Base-by-base conservation (phyloP, 92 coral and sea anemone species). In the Pocillopora grandis region DNA sequence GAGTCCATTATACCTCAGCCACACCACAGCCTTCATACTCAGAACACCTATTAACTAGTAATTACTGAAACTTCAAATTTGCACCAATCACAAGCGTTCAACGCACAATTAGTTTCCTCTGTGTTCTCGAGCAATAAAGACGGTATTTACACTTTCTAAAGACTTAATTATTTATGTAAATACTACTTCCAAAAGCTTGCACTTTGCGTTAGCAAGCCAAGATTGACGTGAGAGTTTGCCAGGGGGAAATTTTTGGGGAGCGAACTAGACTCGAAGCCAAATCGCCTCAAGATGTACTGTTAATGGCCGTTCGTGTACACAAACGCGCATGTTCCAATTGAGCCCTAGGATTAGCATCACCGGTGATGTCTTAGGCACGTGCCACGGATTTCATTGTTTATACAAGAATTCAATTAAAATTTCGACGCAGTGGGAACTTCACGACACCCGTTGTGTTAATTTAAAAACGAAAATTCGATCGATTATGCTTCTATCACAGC, bases 101-200 rank as follows among this genome's bases (percentile, higher is more conserved):
- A 20, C 16, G 58, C 74, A 58, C 94, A 91, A 91, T 91, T 88
- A 85, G 88, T 88, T 91, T 87, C 77, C 85, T 60, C 80, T 81
- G 88, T 86, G 86, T 82, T 88, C 84, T 86, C 82, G 35, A 66
- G 86, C 75, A 83, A 91, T 82, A 87, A 94, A 83, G 90, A 80
- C 67, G 80, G 90, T 86, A 87, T 94, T 94, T 92, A 78, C 91
- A 91, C 95, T 80, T 76, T 77, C 87, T 82, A 71, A 82, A 84
- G 90, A 80, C 86, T 89, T 86, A 72, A 87, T 82, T 88, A 92
- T 91, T 91, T 94, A 94, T 94, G 98, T 94, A 92, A 94, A 94
- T 94, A 90, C 78, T 78, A 80, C 90, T 89, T 83, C 82, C 75
- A 65, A 71, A 62, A 73, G 87, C 79, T 87, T 77, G 73, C 87